Conservation (phyloP, 2,797 vertebrate genomes). For the Neosilurus hyrtlii region DNA sequence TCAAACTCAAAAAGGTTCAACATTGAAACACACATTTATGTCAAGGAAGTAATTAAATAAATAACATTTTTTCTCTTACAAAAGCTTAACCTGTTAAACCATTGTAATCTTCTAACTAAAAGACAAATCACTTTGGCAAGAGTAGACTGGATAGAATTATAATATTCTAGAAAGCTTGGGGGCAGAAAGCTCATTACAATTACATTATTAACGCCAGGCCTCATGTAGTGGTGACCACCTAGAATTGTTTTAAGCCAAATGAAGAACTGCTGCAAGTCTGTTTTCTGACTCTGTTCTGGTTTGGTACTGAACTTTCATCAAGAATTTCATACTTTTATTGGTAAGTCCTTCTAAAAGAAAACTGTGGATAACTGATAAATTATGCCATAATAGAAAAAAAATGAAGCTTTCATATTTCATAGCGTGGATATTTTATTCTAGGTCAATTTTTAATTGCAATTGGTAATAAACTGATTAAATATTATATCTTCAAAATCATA, state of each 20-base stretch:
- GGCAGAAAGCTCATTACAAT: conserved; percentile 42
- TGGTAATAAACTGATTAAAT: neutral
- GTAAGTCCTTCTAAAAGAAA: too few species aligned
- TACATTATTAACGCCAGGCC: neutral
- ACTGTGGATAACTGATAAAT: too few species aligned
- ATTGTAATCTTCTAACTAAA: conserved; percentile 7
- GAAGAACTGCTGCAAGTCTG: conserved; percentile 31
- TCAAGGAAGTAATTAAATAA: conserved; percentile 32
- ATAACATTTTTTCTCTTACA: conserved; percentile 33
- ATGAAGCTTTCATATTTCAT: neutral
- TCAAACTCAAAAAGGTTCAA: conserved; percentile 39
- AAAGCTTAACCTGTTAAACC: conserved; percentile 27
- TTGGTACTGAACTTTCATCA: neutral
- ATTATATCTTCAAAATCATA: neutral
- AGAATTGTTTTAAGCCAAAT: conserved; percentile 21
- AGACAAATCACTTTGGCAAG: neutral
- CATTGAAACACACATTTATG: conserved; percentile 31
- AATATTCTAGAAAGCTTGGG: conserved; percentile 28
- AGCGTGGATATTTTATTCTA: neutral
- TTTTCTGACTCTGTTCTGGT: neutral
- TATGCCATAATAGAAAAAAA: neutral
- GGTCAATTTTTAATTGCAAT: neutral
- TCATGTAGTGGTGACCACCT: neutral
- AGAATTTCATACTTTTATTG: neutral
- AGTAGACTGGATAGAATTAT: conserved; percentile 27